Conservation (phyloP, 2,113 vertebrate genomes). For the Cariama cristata region DNA sequence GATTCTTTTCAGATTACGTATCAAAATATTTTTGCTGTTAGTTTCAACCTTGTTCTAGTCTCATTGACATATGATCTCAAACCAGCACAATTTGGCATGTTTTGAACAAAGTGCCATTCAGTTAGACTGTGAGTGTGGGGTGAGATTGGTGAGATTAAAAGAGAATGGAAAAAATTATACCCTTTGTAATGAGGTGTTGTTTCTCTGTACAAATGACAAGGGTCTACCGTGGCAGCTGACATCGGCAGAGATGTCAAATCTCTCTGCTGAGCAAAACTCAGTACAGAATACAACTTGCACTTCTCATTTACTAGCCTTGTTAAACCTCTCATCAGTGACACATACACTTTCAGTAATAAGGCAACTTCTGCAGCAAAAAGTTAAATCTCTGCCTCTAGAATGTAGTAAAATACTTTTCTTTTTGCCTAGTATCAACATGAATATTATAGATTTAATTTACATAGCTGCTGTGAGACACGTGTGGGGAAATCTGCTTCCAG, state of each 20-base stretch:
- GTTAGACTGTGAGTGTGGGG: neutral
- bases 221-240: conserved; percentile 8
- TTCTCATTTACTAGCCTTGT: conserved; percentile 4
- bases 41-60: neutral
- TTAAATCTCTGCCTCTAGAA: neutral
- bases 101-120: conserved; percentile 6
- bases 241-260: conserved; percentile 23
- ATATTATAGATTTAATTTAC: neutral
- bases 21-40: conserved; percentile 23
- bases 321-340: conserved; percentile 18
- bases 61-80: neutral
- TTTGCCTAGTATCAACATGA: neutral
- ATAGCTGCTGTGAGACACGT: accelerated
- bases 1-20: neutral
- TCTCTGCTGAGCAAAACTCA: conserved; percentile 5
- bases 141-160: neutral
- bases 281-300: neutral
- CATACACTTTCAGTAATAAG: neutral
- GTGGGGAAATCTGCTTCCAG: neutral
- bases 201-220: neutral
- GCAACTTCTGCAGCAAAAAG: neutral
- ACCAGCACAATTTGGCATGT: neutral
- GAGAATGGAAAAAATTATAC: neutral
- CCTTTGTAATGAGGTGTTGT: neutral
- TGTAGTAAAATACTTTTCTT: neutral